Conservation (phyloP, 1,140 invertebrate species). For the Himalopsyche phryganea region DNA sequence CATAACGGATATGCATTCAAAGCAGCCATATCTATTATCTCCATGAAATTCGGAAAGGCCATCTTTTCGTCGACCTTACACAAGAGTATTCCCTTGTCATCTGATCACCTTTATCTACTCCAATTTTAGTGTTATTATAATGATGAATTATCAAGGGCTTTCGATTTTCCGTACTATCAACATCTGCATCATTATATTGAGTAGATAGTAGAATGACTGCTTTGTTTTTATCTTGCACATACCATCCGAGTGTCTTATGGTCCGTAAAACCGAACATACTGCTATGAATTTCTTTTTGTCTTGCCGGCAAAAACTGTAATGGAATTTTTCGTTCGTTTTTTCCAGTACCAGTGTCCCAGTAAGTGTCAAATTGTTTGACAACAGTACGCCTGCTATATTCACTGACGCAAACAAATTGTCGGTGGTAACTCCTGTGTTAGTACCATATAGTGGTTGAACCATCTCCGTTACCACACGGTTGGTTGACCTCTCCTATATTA, state of each 20-base stretch:
- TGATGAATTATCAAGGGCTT: conserved; percentile 2
- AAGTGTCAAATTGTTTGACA: conserved; percentile 1
- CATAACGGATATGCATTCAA: conserved; percentile 34
- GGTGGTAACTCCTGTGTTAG: conserved; percentile 32
- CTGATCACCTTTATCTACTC: conserved; percentile 34
- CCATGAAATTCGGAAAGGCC: conserved; percentile 33
- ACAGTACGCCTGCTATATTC: conserved; percentile 21
- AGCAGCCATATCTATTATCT: conserved; percentile 34
- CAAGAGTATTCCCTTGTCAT: conserved; percentile 35
- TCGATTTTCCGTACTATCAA: background rate
- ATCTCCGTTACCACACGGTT: conserved; percentile 33
- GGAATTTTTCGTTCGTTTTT: conserved; percentile 10
- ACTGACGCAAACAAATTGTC: conserved; percentile 35
- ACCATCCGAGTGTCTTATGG: background rate
- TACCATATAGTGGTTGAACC: conserved; percentile 28
- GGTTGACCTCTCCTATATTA: conserved; percentile 18
- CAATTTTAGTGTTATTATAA: conserved; percentile 37
- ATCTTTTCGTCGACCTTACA: conserved; percentile 27
- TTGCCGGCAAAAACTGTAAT: background rate
- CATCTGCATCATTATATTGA: background rate
- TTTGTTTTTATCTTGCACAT: background rate
- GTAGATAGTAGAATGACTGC: conserved; percentile 1
- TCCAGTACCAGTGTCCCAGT: conserved; percentile 33
- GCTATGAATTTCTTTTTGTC: background rate
- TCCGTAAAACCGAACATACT: conserved; percentile 1